Percentiles rank a stretch among this genome's conserved stretches.
phyloP scores from a whole-genome alignment of 1,140 invertebrate genomes.

The Laupala kohalensis region DNA sequence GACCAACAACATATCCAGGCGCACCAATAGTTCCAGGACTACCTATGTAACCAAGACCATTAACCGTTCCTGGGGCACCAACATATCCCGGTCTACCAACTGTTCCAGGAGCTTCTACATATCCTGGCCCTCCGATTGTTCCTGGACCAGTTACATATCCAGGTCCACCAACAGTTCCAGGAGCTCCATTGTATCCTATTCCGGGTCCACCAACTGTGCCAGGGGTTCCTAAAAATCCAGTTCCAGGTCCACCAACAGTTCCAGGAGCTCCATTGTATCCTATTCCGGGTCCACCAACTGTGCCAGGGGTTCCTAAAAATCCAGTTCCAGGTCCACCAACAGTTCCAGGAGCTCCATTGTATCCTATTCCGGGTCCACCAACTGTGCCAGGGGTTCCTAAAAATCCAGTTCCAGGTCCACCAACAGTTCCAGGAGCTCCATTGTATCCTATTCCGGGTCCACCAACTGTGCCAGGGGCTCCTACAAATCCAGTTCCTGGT shows the following conservation, averaged over 20 bases:
- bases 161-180: conserved; percentile 11
- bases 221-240: no score
- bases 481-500: neutral
- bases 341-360: neutral
- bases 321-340: conserved; percentile 9
- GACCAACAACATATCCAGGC: neutral
- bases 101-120: conserved; percentile 11
- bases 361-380: neutral
- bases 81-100: conserved; percentile 8
- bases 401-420: no score
- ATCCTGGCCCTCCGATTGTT: no score
- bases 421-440: neutral
- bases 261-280: conserved; percentile 1
- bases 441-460: neutral
- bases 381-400: neutral
- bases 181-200: neutral
- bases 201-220: conserved; percentile 6
- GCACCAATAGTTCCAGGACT: neutral
- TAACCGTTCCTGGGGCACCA: conserved; percentile 12
- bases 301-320: neutral
- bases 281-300: neutral
- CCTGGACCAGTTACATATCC: conserved; percentile 7
- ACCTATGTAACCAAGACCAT: neutral
- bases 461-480: neutral
- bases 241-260: conserved; percentile 9